phyloP scores from a whole-genome alignment of 2,888 invertebrate genomes.

The Volucella zonaria region DNA sequence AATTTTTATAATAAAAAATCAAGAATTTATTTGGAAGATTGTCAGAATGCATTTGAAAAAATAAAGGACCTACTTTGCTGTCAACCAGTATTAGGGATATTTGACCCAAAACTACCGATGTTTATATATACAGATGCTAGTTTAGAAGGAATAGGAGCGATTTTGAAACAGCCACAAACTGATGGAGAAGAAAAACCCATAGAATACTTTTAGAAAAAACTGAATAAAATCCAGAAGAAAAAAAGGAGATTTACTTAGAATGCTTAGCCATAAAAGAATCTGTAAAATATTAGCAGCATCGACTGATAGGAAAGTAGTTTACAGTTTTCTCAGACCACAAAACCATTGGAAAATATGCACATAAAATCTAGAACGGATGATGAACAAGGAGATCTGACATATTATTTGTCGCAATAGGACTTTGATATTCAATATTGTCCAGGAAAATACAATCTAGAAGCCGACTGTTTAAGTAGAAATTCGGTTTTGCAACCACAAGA shows the following conservation, averaged over 20 bases:
- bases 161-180: conserved; percentile 42
- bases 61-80: no score
- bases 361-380: conserved; percentile 63
- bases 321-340: conserved; percentile 70
- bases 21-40: not conserved
- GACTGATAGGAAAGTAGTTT: conserved; percentile 64
- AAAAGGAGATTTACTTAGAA: conserved; percentile 66
- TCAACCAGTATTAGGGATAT: no score
- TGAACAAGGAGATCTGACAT: conserved; percentile 56
- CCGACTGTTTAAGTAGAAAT: conserved; percentile 59
- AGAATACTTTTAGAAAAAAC: conserved; percentile 67
- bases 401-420: conserved; percentile 61
- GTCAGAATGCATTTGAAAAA: no score
- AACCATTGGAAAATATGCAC: conserved; percentile 69
- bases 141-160: not conserved
- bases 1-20: conserved; percentile 69
- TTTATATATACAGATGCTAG: conserved; percentile 50
- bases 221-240: conserved; percentile 53
- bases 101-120: no score
- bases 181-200: conserved; percentile 67
- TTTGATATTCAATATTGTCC: conserved; percentile 59
- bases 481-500: no score
- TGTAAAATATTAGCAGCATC: conserved; percentile 71
- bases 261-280: conserved; percentile 70
- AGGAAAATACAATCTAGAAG: conserved; percentile 60